These are phyloP conservation scores for Apis cerana DNA, from an alignment of 1,140 invertebrate species.

Conservation along the genomic window DNA sequence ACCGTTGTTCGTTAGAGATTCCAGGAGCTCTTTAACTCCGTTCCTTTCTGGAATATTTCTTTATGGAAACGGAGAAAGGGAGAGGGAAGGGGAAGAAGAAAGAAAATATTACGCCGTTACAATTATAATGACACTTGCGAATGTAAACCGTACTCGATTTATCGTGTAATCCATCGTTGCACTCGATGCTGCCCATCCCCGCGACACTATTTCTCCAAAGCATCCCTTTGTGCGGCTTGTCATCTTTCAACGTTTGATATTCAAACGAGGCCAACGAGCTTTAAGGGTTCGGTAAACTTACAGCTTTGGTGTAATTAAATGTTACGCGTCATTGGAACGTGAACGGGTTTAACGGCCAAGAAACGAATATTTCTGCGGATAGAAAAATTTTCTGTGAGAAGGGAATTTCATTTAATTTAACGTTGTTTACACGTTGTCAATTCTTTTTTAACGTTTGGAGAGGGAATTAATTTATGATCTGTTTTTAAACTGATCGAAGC, in stretches of 20 bases:
- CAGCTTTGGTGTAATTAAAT: neutral
- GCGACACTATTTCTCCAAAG: constrained; percentile 24
- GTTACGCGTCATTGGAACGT: neutral
- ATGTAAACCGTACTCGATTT: constrained; percentile 16
- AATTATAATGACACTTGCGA: constrained; percentile 12
- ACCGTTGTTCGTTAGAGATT: constrained; percentile 33
- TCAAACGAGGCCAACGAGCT: constrained; percentile 4
- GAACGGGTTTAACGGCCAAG: neutral
- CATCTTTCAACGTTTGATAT: constrained; percentile 11
- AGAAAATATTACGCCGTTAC: neutral
- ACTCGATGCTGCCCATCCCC: neutral
- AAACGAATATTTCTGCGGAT: neutral
- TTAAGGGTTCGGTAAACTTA: neutral
- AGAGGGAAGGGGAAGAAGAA: neutral
- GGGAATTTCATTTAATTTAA: no score
- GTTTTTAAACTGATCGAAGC: no score
- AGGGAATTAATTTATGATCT: no score
- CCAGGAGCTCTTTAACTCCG: constrained; percentile 10
- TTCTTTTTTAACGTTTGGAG: no score
- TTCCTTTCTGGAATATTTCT: neutral
- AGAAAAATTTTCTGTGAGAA: no score
- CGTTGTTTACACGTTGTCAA: no score
- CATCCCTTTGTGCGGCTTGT: neutral
- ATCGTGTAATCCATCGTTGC: constrained; percentile 3
- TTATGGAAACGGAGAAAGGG: neutral